Base-by-base conservation (phyloP, 2,888 invertebrate species). In the Pteria penguin region DNA sequence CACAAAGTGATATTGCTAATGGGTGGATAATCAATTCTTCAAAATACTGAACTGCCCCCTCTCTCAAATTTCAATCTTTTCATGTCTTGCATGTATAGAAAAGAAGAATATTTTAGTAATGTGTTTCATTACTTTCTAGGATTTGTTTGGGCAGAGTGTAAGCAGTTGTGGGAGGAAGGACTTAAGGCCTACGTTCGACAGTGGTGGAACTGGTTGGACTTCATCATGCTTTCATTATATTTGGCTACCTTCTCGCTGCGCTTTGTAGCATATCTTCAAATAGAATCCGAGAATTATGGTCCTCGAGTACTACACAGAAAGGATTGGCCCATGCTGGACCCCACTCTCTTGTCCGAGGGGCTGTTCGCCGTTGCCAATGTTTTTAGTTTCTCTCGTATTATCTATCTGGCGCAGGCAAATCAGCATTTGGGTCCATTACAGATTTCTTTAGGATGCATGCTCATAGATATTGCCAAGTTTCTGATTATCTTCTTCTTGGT, bases 131-230 rank as follows among this genome's bases (percentile, higher is more conserved):
- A n/a, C n/a, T n/a, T 45, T 83, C 2, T 83, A 93, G 93, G 93
- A 54, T 93, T 93, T 90, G 92, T 94, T 32, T 94, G 94, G 94
- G 92, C 93, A 0, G 94, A 94, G 81, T 93, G 93, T 86, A 94
- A 94, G 82, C 94, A 94, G 86, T 86, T 94, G n/a, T 94, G 94
- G 94, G 94, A 94, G 72, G 94, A 94, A 84, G 93, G 93, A 2
- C 87, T 93, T 67, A 93, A 92, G 76, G 93, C 93, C 27, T 94
- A 94, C 86, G 90, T 93, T 29, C 88, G 92, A 18, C 94, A 94
- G 83, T 94, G 94, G 94, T 94, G 94, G 94, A 94, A 94, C 87
- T 94, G 93, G 93, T 89, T 94, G 57, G 94, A 94, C 86, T 94
- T 94, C 84, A 93, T 94, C 78, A 94, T 94, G 94, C 90, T 94